Base-by-base conservation (phyloP, 2,888 invertebrate species). In the Dastarcus helophoroides region DNA sequence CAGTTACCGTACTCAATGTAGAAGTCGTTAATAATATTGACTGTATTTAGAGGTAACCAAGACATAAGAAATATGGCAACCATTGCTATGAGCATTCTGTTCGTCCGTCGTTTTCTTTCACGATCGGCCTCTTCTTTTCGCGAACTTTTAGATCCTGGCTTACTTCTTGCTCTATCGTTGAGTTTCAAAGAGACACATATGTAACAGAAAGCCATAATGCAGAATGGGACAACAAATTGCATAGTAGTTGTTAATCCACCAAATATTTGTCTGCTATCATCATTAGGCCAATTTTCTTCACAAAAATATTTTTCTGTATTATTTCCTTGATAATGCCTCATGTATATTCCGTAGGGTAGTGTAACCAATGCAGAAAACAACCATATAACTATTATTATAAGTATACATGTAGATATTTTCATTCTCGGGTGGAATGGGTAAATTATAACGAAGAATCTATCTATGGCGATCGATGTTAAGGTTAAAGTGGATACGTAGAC, bases 401-500 rank as follows among this genome's bases (percentile, higher is more conserved):
- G 62, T 24, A 90, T 68, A 56, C 91, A 95, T 4, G 84, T 82
- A 41, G 77, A 76, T 22, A 86, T 70, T 58, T 83, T 85, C 89
- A 93, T 93, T 38, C 93, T 72, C 3, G 89, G 90, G 53, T 80
- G 74, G 63, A 93, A 95, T 0, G 95, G 95, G 58, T 93, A 89
- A 40, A 95, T 86, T 46, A 98, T 97, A 38, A 95, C 94, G 60
- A 94, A 85, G 64, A 90, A 97, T 32, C 97, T 76, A 65, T 98
- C 97, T 37, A 97, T 81, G 29, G 97, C 97, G 48, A 98, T 97
- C 42, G 94, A 89, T 46, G 91, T 95, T 40, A 98, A 72, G 3
- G 97, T 97, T 48, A 97, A 68, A 1, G 95, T 94, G 38, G 93
- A 93, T 54, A 97, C 93, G 71, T 95, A 98, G 44, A 98, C 93